Conservation (phyloP, 2,888 invertebrate species). For the Tinea semifulvella region DNA sequence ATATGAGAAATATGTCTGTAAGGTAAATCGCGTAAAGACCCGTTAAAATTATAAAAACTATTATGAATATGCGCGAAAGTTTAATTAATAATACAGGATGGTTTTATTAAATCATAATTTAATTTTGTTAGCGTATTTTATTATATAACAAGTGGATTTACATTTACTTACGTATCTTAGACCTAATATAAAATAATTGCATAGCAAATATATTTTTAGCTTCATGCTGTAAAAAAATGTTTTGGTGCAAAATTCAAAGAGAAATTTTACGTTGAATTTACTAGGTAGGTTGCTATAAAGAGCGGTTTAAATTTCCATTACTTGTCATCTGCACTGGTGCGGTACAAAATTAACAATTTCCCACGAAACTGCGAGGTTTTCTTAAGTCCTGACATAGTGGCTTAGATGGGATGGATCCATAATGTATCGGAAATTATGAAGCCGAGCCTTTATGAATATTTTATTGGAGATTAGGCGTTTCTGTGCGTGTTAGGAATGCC, state of each 20-base stretch:
- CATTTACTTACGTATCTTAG: too few relatives aligned
- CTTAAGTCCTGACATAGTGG: background rate
- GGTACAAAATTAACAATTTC: background rate
- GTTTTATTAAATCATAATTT: too few relatives aligned
- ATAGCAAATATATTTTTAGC: too few relatives aligned
- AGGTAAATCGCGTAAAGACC: too few relatives aligned
- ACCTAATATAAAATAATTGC: too few relatives aligned
- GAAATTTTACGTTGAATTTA: background rate
- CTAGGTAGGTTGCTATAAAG: too few relatives aligned
- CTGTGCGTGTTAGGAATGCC: background rate
- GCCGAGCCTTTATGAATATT: conserved; percentile 3
- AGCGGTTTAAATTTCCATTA: background rate
- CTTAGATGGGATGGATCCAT: background rate
- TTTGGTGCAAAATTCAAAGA: background rate
- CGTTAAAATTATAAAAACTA: too few relatives aligned
- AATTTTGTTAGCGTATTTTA: too few relatives aligned
- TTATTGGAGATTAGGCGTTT: background rate
- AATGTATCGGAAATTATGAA: conserved; percentile 7
- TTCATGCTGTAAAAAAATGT: background rate
- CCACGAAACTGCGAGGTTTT: conserved; percentile 6
- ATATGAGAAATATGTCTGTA: too few relatives aligned
- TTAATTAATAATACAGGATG: too few relatives aligned
- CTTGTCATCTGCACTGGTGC: background rate
- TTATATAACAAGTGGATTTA: too few relatives aligned
- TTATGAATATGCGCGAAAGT: too few relatives aligned